Conservation (phyloP, 1,140 invertebrate species). For the Anoplolepis gracilipes region DNA sequence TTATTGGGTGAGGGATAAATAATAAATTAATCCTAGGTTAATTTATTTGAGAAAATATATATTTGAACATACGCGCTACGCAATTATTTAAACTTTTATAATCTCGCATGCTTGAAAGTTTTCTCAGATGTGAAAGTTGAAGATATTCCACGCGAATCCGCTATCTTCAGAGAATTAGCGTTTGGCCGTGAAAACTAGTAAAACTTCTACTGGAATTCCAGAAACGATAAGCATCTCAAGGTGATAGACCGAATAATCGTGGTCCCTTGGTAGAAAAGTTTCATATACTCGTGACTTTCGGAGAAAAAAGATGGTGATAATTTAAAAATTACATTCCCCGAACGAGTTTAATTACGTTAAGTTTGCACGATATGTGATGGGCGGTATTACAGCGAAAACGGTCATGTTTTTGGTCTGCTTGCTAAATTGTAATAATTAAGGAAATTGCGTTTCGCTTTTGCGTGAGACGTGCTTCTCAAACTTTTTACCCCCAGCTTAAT, state of each 20-base stretch:
- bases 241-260: conserved; percentile 26
- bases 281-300: conserved; percentile 19
- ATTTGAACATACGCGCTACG: background rate
- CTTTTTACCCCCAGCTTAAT: conserved; percentile 16
- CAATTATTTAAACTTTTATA: background rate
- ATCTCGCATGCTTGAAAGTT: background rate
- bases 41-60: background rate
- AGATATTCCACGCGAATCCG: background rate
- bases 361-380: conserved; percentile 2
- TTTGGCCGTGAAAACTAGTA: conserved; percentile 5
- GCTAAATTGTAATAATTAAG: conserved; percentile 60
- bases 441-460: conserved; percentile 42
- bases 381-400: conserved; percentile 20
- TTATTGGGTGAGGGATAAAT: background rate
- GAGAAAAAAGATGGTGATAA: conserved; percentile 14
- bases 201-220: conserved; percentile 7
- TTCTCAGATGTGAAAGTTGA: background rate
- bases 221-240: conserved; percentile 21
- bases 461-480: background rate
- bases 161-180: conserved; percentile 13
- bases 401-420: conserved; percentile 43
- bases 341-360: conserved; percentile 50
- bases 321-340: conserved; percentile 56
- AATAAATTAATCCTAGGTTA: background rate
- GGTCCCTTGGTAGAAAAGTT: background rate